These are phyloP conservation scores for Mellilla xanthometata DNA, from an alignment of 2,888 invertebrate genomes.

Conservation along the genomic window DNA sequence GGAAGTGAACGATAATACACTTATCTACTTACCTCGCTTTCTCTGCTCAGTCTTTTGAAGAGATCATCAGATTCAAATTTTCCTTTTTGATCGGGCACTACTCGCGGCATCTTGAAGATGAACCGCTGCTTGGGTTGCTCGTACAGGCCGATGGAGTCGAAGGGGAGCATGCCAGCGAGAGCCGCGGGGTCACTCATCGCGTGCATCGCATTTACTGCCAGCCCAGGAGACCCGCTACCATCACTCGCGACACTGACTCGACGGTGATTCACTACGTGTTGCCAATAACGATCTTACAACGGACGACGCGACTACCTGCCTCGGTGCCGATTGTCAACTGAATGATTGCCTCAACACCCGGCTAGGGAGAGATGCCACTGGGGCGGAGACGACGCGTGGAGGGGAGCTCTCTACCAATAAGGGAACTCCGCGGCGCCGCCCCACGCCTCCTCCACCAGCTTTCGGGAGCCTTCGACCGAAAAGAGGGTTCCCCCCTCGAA, in stretches of 20 bases:
- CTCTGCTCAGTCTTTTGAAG: constrained; percentile 95
- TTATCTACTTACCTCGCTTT: constrained; percentile 91
- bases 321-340: constrained; percentile 52
- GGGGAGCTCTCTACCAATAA: constrained; percentile 69
- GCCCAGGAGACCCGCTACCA: constrained; percentile 61
- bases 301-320: constrained; percentile 46
- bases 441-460: constrained; percentile 66
- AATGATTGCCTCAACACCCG: constrained; percentile 45
- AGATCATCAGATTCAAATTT: constrained; percentile 98
- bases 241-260: constrained; percentile 67
- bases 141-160: constrained; percentile 95
- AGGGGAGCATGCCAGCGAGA: constrained; percentile 94
- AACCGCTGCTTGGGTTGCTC: constrained; percentile 94
- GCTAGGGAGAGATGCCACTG: constrained; percentile 60
- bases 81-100: constrained; percentile 97
- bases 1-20: neutral
- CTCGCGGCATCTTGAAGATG: constrained; percentile 97
- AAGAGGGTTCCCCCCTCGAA: constrained; percentile 74
- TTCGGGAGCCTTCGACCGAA: constrained; percentile 76
- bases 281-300: constrained; percentile 30
- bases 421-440: no score
- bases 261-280: constrained; percentile 57
- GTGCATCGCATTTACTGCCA: constrained; percentile 81
- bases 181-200: constrained; percentile 91
- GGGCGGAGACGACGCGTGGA: constrained; percentile 65